Conservation (phyloP, 2,888 invertebrate species). For the Glaucopsyche alexis region DNA sequence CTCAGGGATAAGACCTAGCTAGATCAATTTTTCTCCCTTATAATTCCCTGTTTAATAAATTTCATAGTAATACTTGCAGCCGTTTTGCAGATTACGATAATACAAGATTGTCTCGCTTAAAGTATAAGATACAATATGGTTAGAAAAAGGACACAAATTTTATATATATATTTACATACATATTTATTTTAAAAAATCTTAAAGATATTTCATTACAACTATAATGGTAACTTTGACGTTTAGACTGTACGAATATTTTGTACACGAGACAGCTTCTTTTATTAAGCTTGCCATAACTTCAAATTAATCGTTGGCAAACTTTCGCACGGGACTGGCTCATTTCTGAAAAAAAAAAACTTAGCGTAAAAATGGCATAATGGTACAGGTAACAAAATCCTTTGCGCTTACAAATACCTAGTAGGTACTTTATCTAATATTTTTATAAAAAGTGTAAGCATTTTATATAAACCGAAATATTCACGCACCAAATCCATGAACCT, state of each 20-base stretch:
- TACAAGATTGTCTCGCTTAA: no score
- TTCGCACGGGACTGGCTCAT: slow-evolving; percentile 75
- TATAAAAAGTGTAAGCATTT: background rate
- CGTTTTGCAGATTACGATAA: no score
- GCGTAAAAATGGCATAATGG: no score
- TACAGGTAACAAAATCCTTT: no score
- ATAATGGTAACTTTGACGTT: background rate
- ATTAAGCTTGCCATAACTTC: slow-evolving; percentile 63
- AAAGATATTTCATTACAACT: background rate
- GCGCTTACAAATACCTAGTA: no score
- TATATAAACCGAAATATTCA: background rate
- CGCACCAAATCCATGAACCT: background rate
- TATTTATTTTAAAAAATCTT: slow-evolving; percentile 1
- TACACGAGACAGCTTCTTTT: background rate
- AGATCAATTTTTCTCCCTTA: no score
- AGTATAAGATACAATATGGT: no score
- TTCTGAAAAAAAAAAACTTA: slow-evolving; percentile 54
- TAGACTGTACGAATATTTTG: slow-evolving; percentile 10
- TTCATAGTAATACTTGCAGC: no score
- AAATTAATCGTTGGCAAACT: slow-evolving; percentile 72
- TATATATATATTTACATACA: background rate
- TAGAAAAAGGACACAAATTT: background rate
- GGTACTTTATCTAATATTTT: no score
- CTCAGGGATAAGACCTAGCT: no score
- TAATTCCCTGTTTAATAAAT: no score